A percentile compares a stretch with the other conserved stretches of the same genome.
These are phyloP conservation scores for Chaetodon trifascialis DNA, from an alignment of 2,113 vertebrate genomes.

Conservation along the genomic window DNA sequence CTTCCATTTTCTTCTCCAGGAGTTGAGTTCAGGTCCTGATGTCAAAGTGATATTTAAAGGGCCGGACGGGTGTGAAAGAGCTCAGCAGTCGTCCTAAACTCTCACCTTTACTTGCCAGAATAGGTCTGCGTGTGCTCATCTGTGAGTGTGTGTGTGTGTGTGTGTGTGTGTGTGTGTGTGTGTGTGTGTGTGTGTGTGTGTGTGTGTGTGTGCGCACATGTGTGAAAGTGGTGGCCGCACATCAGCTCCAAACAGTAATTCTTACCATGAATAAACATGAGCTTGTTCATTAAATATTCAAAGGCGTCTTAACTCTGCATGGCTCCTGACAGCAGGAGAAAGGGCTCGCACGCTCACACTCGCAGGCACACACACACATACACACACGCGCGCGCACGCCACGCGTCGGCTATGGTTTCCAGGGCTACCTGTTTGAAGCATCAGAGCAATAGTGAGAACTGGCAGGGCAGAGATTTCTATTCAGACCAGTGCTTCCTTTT, in stretches of 20 bases:
- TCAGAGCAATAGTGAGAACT: slow-evolving; percentile 68
- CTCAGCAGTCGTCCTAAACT: slow-evolving; percentile 57
- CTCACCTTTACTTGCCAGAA: slow-evolving; percentile 61
- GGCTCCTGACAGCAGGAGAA: slow-evolving; percentile 83
- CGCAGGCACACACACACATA: slow-evolving; percentile 27
- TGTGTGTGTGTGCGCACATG: neutral
- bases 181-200: slow-evolving; percentile 4
- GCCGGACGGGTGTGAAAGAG: slow-evolving; percentile 23
- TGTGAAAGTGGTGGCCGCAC: slow-evolving; percentile 33
- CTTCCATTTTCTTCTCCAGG: neutral
- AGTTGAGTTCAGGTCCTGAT: slow-evolving; percentile 36
- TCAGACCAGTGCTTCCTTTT: slow-evolving; percentile 62
- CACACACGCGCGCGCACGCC: slow-evolving; percentile 22
- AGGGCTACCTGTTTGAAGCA: slow-evolving; percentile 76
- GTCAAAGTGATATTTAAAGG: slow-evolving; percentile 45
- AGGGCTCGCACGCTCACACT: slow-evolving; percentile 67
- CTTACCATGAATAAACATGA: slow-evolving; percentile 81
- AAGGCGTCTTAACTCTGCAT: slow-evolving; percentile 77
- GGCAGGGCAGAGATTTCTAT: slow-evolving; percentile 73
- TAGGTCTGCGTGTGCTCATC: slow-evolving; percentile 15
- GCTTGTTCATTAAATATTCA: slow-evolving; percentile 82
- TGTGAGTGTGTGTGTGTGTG: neutral
- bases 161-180: neutral
- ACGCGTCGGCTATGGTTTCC: slow-evolving; percentile 65
- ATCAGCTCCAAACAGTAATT: slow-evolving; percentile 69